These are phyloP conservation scores for Scalopus aquaticus DNA, from an alignment of 2,113 vertebrate genomes.

Conservation along the genomic window DNA sequence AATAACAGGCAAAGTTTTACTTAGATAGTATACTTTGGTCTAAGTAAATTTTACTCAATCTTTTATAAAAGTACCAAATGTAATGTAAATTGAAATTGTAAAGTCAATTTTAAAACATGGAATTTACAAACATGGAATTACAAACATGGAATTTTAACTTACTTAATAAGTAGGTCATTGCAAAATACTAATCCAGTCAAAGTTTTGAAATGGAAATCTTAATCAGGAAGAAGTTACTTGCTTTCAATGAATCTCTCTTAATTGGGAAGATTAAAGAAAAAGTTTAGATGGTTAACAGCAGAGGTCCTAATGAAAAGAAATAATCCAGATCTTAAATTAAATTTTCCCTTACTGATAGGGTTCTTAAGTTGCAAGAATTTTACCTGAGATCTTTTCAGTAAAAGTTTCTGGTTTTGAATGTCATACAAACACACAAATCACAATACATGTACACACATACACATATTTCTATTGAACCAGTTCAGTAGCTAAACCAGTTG, in stretches of 20 bases:
- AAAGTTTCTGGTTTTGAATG: neutral
- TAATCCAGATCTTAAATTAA: neutral
- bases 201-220: conserved; percentile 54
- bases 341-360: neutral
- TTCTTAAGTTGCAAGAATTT: neutral
- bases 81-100: neutral
- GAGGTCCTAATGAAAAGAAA: neutral
- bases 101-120: neutral
- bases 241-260: conserved; percentile 65
- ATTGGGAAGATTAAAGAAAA: conserved; percentile 61
- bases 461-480: neutral
- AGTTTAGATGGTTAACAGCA: neutral
- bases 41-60: conserved; percentile 45
- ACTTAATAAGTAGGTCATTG: conserved; percentile 16
- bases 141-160: conserved; percentile 57
- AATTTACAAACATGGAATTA: neutral
- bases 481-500: conserved; percentile 8
- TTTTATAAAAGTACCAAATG: conserved; percentile 19
- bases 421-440: neutral
- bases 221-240: conserved; percentile 64
- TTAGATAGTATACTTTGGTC: neutral
- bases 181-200: conserved; percentile 1
- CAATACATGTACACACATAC: neutral
- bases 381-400: neutral
- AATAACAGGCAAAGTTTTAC: conserved; percentile 50